These are phyloP conservation scores for Cacatua alba DNA, from an alignment of 2,113 vertebrate genomes.

Conservation along the genomic window DNA sequence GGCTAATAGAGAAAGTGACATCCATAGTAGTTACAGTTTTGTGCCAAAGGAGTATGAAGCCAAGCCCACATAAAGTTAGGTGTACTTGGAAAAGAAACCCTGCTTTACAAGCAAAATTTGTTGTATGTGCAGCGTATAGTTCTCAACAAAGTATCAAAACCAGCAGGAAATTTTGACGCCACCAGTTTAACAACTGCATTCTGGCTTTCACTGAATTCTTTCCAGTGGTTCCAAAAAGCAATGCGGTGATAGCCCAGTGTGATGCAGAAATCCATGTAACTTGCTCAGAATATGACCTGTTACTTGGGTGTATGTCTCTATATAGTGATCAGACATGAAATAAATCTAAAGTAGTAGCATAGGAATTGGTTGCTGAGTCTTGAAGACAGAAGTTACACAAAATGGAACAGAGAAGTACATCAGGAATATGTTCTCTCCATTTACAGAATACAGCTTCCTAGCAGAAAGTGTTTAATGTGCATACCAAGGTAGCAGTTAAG, in stretches of 20 bases:
- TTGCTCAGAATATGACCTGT: not conserved
- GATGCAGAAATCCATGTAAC: not conserved
- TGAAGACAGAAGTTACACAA: not conserved
- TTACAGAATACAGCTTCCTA: not conserved
- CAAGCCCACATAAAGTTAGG: not conserved
- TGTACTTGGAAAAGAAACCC: not conserved
- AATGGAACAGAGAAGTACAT: not conserved
- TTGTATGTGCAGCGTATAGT: rapidly evolving
- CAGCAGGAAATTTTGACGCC: not conserved
- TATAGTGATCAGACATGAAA: not conserved
- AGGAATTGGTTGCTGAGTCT: not conserved
- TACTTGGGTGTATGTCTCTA: not conserved
- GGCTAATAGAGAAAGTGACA: not conserved
- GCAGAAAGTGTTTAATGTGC: not conserved
- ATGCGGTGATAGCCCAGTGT: not conserved
- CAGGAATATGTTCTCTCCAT: not conserved
- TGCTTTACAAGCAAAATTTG: not conserved
- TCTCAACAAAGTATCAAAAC: not conserved
- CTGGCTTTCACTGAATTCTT: not conserved
- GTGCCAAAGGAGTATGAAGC: not conserved
- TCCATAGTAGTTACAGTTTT: not conserved
- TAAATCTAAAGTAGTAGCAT: not conserved
- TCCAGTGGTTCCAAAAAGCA: not conserved
- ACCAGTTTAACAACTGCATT: not conserved
- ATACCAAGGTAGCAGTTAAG: not conserved